Evolutionary conservation across 2,797 vertebrate genomes (phyloP).

Genomic region (Chelonia mydas): DNA sequence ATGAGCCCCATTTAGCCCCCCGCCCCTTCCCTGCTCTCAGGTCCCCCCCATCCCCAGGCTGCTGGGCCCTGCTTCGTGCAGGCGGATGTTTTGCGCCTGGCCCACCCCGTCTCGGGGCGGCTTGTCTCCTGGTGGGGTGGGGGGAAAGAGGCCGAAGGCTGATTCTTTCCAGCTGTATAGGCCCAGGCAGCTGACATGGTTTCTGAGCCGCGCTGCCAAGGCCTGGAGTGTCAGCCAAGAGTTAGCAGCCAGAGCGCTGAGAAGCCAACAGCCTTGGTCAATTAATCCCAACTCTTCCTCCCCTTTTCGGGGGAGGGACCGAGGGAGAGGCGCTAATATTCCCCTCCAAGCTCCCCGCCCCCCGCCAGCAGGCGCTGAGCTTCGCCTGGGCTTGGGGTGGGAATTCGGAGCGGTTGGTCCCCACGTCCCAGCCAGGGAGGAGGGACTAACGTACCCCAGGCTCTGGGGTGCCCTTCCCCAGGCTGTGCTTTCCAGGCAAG

Average conservation of each 20-base stretch:
- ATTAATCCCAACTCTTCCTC: constrained; percentile 40
- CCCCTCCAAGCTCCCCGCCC: not conserved
- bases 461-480: too few species aligned
- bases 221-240: constrained; percentile 74
- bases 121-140: not conserved
- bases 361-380: rapidly evolving
- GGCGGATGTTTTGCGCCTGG: not conserved
- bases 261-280: constrained; percentile 49
- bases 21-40: too few species aligned
- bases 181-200: constrained; percentile 62
- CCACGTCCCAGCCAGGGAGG: not conserved
- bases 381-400: not conserved
- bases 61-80: not conserved
- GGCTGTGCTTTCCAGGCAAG: not conserved
- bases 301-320: not conserved
- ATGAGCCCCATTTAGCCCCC: not conserved
- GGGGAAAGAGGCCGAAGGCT: constrained; percentile 14
- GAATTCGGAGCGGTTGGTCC: not conserved
- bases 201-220: constrained; percentile 69
- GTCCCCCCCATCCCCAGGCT: too few species aligned
- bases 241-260: constrained; percentile 70
- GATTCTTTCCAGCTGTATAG: constrained; percentile 75
- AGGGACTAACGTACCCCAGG: too few species aligned
- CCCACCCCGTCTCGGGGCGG: not conserved
- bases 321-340: not conserved